phyloP scores from a whole-genome alignment of 2,888 invertebrate species.

The Stenurella melanura region DNA sequence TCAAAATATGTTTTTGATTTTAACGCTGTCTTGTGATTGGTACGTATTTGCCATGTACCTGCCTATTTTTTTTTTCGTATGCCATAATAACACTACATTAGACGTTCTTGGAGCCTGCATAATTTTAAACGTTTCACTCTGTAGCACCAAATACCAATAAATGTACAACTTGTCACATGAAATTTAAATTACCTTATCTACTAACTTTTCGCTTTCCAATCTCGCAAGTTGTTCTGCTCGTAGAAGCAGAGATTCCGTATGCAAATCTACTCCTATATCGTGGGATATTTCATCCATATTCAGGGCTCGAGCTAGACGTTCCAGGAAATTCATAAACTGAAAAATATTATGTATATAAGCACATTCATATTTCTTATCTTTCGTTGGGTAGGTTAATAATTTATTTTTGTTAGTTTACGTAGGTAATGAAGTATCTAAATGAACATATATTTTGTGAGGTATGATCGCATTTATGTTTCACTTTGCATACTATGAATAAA shows the following conservation, averaged over 20 bases:
- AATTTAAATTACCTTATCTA: slow-evolving; percentile 81
- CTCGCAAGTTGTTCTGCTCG: slow-evolving; percentile 89
- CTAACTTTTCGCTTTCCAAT: slow-evolving; percentile 87
- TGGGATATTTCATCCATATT: slow-evolving; percentile 89
- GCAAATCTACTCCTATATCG: slow-evolving; percentile 87
- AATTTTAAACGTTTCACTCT: slow-evolving; percentile 13
- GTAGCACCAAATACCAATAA: slow-evolving; percentile 11
- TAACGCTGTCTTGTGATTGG: too few species aligned
- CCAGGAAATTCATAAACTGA: slow-evolving; percentile 88
- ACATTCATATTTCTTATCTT: background rate
- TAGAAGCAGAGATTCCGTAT: slow-evolving; percentile 88
- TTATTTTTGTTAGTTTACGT: too few species aligned
- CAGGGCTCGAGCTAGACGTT: slow-evolving; percentile 87
- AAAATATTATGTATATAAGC: slow-evolving; percentile 58
- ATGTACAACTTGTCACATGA: slow-evolving; percentile 25
- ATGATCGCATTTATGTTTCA: too few species aligned
- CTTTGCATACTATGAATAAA: too few species aligned
- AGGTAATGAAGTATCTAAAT: too few species aligned
- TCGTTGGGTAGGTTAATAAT: too few species aligned
- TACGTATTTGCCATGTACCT: too few species aligned
- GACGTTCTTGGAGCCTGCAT: background rate
- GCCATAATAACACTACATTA: too few species aligned
- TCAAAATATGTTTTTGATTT: too few species aligned
- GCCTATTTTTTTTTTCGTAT: too few species aligned
- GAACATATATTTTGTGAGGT: too few species aligned